phyloP scores from a whole-genome alignment of 1,140 invertebrate genomes.

The Littorina saxatilis region DNA sequence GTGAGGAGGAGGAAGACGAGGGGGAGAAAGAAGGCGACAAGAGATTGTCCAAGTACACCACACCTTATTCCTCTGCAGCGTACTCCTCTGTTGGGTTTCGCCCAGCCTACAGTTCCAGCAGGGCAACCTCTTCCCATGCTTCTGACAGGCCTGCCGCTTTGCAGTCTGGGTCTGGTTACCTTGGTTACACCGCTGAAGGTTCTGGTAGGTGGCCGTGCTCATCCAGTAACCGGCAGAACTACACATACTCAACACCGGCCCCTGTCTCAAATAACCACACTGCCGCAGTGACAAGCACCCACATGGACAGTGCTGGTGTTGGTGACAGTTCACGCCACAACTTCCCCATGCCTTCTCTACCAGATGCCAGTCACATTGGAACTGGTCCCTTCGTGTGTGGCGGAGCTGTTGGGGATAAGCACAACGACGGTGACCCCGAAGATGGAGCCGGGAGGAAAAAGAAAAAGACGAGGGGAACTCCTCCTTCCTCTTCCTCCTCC shows the following conservation, averaged over 20 bases:
- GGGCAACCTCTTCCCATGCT: background rate
- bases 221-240: background rate
- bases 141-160: too few relatives aligned
- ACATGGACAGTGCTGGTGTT: background rate
- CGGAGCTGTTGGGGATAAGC: background rate
- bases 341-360: background rate
- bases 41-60: background rate
- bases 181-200: too few relatives aligned
- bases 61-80: background rate
- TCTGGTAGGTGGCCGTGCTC: background rate
- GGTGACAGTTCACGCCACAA: background rate
- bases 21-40: background rate
- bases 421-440: background rate
- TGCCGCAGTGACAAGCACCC: background rate
- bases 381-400: background rate
- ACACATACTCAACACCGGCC: background rate
- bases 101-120: background rate
- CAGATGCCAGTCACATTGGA: background rate
- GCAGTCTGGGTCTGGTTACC: too few relatives aligned
- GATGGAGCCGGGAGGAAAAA: slow-evolving; percentile 12
- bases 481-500: background rate
- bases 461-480: background rate
- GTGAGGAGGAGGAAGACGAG: slow-evolving; percentile 23
- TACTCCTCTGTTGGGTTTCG: background rate
- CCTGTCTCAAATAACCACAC: background rate